These are phyloP conservation scores for Anodontia alba DNA, from an alignment of 2,888 invertebrate genomes.

Conservation along the genomic window DNA sequence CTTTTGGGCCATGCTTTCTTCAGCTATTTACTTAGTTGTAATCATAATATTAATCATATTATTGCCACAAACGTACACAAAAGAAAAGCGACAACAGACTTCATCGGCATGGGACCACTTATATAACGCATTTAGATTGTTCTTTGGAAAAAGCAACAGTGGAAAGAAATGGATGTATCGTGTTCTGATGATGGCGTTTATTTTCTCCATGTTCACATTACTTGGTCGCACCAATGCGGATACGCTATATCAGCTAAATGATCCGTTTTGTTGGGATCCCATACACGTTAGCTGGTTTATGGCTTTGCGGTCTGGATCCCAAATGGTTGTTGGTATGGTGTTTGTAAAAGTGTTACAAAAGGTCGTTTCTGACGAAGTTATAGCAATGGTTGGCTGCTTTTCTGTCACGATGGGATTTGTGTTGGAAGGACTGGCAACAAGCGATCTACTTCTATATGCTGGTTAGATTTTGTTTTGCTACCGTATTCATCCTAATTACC, in stretches of 20 bases:
- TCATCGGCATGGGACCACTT: slow-evolving; percentile 23
- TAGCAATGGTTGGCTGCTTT: slow-evolving; percentile 49
- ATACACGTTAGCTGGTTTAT: slow-evolving; percentile 55
- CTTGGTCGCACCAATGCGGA: slow-evolving; percentile 47
- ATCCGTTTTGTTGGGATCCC: slow-evolving; percentile 64
- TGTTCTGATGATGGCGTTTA: slow-evolving; percentile 36
- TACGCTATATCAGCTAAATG: slow-evolving; percentile 53
- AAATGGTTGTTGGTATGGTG: slow-evolving; percentile 38
- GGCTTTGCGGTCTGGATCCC: neutral
- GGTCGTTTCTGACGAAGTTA: slow-evolving; percentile 44
- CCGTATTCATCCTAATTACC: too few species aligned
- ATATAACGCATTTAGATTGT: slow-evolving; percentile 30
- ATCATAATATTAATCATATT: slow-evolving; percentile 26
- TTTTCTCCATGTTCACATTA: slow-evolving; percentile 27
- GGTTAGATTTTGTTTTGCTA: slow-evolving; percentile 17
- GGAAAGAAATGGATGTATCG: slow-evolving; percentile 55
- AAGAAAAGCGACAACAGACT: slow-evolving; percentile 3
- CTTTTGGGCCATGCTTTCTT: slow-evolving; percentile 39
- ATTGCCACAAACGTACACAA: slow-evolving; percentile 46
- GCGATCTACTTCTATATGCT: slow-evolving; percentile 29
- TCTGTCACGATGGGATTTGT: slow-evolving; percentile 37
- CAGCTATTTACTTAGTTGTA: slow-evolving; percentile 11
- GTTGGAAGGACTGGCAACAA: slow-evolving; percentile 47
- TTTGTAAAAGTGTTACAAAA: slow-evolving; percentile 45
- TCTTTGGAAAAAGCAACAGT: slow-evolving; percentile 20